Base-by-base conservation (phyloP, 2,113 vertebrate species). In the Hippoglossus stenolepis region DNA sequence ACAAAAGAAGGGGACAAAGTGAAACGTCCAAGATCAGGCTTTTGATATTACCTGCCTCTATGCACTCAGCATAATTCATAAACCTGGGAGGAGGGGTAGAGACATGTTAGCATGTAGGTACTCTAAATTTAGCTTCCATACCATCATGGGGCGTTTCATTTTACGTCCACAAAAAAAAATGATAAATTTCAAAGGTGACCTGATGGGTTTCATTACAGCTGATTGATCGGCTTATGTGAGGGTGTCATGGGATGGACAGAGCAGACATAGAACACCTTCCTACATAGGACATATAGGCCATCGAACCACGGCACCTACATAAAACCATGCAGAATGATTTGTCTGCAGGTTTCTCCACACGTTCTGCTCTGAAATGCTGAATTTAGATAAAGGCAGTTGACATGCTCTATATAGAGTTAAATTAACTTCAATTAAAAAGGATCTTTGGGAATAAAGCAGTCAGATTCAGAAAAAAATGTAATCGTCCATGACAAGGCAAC, bases 161-260 rank as follows among this genome's bases (percentile, higher is more conserved):
- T 94, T 94, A 94, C 93, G 69, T 79, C 65, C 74, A 92, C 74
- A 81, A 80, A 91, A 90, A 90, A 86, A 90, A 90, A 91, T 85
- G 80, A 89, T 90, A 92, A 88, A 91, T 92, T 91, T 85, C 91
- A 93, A 94, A 94, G 93, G 94, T 95, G 94, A 94, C 94, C 93
- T 89, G 89, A 91, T 91, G 92, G 93, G 82, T 94, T 94, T 92
- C 88, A 91, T 94, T 94, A 93, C 94, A 94, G 89, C 85, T 91
- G 90, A 93, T 91, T 94, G 93, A 94, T 94, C 90, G 80, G 89
- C 89, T 85, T 79, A 83, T 83, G 88, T 92, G 92, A 92, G 86
- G 88, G 87, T 90, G 92, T 93, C 92, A 92, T 83, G 65, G 87
- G 89, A 87, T 85, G 84, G 86, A 88, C 90, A 79, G 87, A 69